Base-by-base conservation (phyloP, 2,113 vertebrate genomes). In the Dendrocopos noguchii region DNA sequence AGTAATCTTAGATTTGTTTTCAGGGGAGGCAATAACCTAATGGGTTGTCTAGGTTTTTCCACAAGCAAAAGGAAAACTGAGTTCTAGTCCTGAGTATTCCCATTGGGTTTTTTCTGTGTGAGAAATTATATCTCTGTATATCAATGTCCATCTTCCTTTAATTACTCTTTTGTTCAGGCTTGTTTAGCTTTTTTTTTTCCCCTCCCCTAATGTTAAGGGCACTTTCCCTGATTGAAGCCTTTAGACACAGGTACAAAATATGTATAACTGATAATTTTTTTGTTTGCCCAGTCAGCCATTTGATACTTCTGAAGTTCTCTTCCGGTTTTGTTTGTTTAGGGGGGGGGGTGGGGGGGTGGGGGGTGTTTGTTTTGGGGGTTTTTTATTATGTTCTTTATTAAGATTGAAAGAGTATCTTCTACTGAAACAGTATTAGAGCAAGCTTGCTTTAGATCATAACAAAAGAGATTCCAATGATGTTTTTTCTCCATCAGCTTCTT, bases 1-100 rank as follows among this genome's bases (percentile, higher is more conserved):
- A 89, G 66, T 80, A 87, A 39, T 20, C 20, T 91, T 79, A 91
- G 33, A 24, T 82, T 81, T 84, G 66, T 87, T 84, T 80, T 76
- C 42, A 46, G 36, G 12, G 7, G 25, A 31, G 20, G 10, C 2
- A 6, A 5, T 47, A 44, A 34, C 29, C 55, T 82, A 50, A 21
- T 63, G n/a, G 28, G 53, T 76, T 76, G 19, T 55, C 24, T 75
- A 22, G 39, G 22, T 11, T 16, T 59, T 95, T 88, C 68, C 75
- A 65, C 29, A 53, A 33, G 25, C 15, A 70, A 82, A 79, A 79
- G 20, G 17, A 68, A 84, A 87, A 31, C 18, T 2, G 2, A 65
- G 29, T 64, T 87, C 57, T 84, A 16, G 18, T 55, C 31, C 34
- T 73, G 55, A 60, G 5, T 55, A 47, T 71, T n/a, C 46, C 50